phyloP scores from a whole-genome alignment of 2,888 invertebrate species.

The Melieria crassipennis region DNA sequence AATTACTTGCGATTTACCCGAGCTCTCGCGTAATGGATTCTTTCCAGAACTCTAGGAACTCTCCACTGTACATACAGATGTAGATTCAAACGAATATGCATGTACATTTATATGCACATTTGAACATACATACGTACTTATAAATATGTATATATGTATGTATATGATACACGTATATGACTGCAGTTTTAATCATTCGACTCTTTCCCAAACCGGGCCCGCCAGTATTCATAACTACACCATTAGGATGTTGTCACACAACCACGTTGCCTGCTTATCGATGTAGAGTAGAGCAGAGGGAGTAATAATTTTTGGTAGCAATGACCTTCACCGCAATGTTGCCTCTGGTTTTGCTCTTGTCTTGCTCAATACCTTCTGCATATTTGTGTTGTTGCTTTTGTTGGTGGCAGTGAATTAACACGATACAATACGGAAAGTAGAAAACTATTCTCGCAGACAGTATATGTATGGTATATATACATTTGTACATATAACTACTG shows the following conservation, averaged over 20 bases:
- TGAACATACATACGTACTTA: constrained; percentile 6
- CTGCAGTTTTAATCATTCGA: constrained; percentile 16
- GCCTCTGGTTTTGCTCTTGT: constrained; percentile 41
- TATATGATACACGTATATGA: neutral
- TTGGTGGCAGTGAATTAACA: neutral
- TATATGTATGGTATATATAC: too few relatives aligned
- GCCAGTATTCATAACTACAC: constrained; percentile 26
- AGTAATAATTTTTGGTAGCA: constrained; percentile 66
- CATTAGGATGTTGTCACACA: constrained; percentile 26
- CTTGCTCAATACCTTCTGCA: constrained; percentile 35
- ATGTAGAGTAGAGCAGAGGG: constrained; percentile 60
- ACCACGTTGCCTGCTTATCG: constrained; percentile 5
- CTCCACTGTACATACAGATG: neutral
- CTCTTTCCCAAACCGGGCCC: neutral
- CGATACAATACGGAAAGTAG: too few relatives aligned
- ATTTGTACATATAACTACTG: too few relatives aligned
- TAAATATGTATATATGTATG: constrained; percentile 1
- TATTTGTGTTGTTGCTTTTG: constrained; percentile 37
- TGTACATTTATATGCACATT: neutral
- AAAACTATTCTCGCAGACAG: too few relatives aligned
- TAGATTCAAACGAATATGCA: neutral
- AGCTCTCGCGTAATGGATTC: too few relatives aligned
- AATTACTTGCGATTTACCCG: too few relatives aligned
- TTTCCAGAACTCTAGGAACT: neutral
- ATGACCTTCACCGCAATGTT: constrained; percentile 67